Evolutionary conservation across 2,797 vertebrate species (phyloP).

Genomic region (Hephaestus fuliginosus): DNA sequence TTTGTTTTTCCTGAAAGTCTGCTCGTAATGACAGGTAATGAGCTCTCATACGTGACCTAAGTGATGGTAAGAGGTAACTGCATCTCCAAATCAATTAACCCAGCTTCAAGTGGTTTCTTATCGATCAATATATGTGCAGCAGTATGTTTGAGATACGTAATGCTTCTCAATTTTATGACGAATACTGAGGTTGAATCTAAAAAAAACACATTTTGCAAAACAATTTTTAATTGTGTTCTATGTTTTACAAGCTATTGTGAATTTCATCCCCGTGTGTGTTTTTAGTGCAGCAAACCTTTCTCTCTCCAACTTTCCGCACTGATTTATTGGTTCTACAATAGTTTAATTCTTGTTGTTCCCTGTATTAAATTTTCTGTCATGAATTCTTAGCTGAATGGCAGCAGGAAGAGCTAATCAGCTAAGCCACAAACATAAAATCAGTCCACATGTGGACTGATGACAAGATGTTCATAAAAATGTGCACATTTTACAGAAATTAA

Average conservation of each 20-base stretch:
- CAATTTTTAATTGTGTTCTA: not conserved
- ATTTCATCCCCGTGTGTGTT: conserved; percentile 15
- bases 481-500: not conserved
- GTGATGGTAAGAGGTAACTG: conserved; percentile 29
- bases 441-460: conserved; percentile 10
- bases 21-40: conserved; percentile 60
- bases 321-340: not conserved
- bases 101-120: not conserved
- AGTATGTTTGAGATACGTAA: not conserved
- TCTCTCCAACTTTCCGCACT: no score
- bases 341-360: not conserved
- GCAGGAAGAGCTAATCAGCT: conserved; percentile 19
- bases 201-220: not conserved
- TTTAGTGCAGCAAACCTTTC: not conserved
- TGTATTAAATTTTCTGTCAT: not conserved
- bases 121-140: conserved; percentile 1
- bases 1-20: conserved; percentile 46
- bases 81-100: conserved; percentile 40
- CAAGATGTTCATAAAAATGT: conserved; percentile 14
- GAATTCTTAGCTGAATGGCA: conserved; percentile 19
- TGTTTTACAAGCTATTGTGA: conserved; percentile 4
- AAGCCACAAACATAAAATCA: conserved; percentile 34
- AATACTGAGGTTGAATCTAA: not conserved
- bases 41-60: conserved; percentile 41
- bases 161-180: not conserved